phyloP scores from a whole-genome alignment of 1,140 invertebrate species.

The Caenorhabditis inopinata region DNA sequence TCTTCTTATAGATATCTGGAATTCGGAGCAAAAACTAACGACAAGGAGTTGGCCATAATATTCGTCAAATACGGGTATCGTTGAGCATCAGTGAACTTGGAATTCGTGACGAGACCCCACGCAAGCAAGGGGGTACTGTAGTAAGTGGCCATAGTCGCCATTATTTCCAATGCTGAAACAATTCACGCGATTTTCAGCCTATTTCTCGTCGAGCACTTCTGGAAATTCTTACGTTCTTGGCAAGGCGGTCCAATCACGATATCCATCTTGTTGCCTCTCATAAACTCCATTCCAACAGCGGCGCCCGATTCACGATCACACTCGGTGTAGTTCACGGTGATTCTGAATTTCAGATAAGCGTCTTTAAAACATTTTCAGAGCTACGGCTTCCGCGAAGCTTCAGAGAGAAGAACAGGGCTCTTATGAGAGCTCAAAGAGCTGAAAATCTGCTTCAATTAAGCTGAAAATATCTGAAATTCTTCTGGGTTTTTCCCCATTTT shows the following conservation, averaged over 20 bases:
- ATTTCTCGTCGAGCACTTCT: too few relatives aligned
- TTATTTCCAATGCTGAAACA: neutral
- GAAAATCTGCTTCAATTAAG: neutral
- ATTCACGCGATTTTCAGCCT: too few relatives aligned
- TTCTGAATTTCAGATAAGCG: neutral
- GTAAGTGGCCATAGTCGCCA: neutral
- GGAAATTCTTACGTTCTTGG: neutral
- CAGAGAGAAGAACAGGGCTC: neutral
- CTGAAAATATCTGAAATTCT: neutral
- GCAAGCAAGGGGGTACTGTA: neutral
- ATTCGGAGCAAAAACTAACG: neutral
- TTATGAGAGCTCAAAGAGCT: too few relatives aligned
- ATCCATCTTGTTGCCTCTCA: neutral
- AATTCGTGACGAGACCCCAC: neutral
- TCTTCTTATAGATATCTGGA: too few relatives aligned
- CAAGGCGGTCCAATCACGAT: neutral
- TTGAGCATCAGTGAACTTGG: neutral
- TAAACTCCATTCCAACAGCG: neutral
- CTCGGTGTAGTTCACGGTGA: conserved; percentile 10
- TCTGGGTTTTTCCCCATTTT: too few relatives aligned
- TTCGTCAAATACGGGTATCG: conserved; percentile 2
- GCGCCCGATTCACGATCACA: neutral
- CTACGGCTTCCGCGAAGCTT: neutral
- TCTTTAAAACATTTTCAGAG: too few relatives aligned
- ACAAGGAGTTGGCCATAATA: conserved; percentile 7